Percentiles rank a stretch among this genome's conserved stretches.
Conservation (phyloP, 2,888 invertebrate species). For the Prosopocoilus inquinatus region DNA sequence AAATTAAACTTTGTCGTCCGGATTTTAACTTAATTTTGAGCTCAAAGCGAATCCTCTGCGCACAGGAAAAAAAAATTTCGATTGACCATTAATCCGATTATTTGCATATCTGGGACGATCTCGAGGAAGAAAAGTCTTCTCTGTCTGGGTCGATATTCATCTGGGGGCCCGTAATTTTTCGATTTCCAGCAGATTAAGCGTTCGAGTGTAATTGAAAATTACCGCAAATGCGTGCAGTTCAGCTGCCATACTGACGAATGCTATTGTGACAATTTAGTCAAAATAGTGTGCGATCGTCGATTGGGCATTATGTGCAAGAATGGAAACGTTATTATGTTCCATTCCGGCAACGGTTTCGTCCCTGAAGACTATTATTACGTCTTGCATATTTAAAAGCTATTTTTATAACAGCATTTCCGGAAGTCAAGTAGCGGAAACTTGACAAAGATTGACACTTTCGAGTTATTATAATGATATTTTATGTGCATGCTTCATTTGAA, state of each 20-base stretch:
- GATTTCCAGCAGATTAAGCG: slow-evolving; percentile 7
- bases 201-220: slow-evolving; percentile 5
- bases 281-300: slow-evolving; percentile 24
- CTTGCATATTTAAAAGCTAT: slow-evolving; percentile 16
- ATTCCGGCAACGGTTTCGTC: neutral
- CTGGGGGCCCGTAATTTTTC: neutral
- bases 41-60: neutral
- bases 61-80: too few relatives aligned
- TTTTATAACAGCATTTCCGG: slow-evolving; percentile 23
- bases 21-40: neutral
- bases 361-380: neutral
- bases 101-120: neutral
- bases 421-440: slow-evolving; percentile 30
- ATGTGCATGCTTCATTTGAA: too few relatives aligned
- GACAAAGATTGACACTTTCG: slow-evolving; percentile 28
- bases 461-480: slow-evolving; percentile 19
- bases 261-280: slow-evolving; percentile 30
- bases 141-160: neutral
- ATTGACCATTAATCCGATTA: neutral
- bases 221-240: slow-evolving; percentile 12
- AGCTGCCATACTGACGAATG: slow-evolving; percentile 26
- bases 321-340: neutral
- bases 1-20: neutral
- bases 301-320: slow-evolving; percentile 19
- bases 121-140: neutral